Evolutionary conservation across 2,113 vertebrate genomes (phyloP).

Genomic region (Sialia sialis): DNA sequence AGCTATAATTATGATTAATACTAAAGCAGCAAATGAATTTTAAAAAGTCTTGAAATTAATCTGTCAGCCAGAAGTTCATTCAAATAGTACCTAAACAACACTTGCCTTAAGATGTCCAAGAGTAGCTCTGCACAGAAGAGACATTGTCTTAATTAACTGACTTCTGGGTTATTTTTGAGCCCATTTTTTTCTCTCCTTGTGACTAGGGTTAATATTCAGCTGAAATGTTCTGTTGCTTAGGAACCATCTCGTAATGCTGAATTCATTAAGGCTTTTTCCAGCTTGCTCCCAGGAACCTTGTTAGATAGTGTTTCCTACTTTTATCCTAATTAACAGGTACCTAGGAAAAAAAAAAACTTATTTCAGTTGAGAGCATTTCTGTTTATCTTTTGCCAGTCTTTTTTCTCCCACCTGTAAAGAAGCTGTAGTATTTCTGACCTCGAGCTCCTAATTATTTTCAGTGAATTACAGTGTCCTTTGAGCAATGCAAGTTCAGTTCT

Average conservation of each 20-base stretch:
- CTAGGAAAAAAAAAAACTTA: not conserved
- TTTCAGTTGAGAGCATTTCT: not conserved
- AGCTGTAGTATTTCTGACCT: not conserved
- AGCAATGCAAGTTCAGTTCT: not conserved
- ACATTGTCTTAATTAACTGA: slow-evolving; percentile 12
- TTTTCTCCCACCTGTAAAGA: not conserved
- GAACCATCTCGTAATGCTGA: slow-evolving; percentile 60
- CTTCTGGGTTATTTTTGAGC: slow-evolving; percentile 17
- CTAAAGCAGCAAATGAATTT: not conserved
- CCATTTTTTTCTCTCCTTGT: not conserved
- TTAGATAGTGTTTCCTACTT: slow-evolving; percentile 65
- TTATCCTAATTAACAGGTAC: slow-evolving; percentile 72
- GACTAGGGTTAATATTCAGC: slow-evolving; percentile 53
- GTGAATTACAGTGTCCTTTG: not conserved
- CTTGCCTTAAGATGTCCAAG: not conserved
- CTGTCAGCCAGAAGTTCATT: not conserved
- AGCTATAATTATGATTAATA: not conserved
- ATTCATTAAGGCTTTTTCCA: slow-evolving; percentile 71
- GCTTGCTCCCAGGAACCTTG: slow-evolving; percentile 56
- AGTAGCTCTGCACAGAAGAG: not conserved
- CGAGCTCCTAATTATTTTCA: not conserved
- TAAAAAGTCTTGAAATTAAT: not conserved
- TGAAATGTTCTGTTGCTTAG: slow-evolving; percentile 69
- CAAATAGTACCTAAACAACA: not conserved
- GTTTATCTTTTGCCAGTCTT: not conserved